A percentile compares a stretch with the other conserved stretches of the same genome.
phyloP scores from a whole-genome alignment of 1,140 invertebrate genomes.

The Drosophila virilis region DNA sequence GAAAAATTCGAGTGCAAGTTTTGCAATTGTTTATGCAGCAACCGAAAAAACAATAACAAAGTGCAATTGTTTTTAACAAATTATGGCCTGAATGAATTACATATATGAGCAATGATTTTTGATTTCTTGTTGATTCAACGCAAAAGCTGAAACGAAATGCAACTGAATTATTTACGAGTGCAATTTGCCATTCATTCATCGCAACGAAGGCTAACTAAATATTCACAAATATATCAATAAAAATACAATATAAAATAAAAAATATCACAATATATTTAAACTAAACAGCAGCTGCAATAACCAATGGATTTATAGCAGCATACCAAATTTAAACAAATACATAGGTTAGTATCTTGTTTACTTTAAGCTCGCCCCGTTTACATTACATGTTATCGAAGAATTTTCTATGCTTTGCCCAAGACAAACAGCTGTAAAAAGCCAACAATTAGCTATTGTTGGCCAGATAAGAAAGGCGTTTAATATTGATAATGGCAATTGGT shows the following conservation, averaged over 20 bases:
- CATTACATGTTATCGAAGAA: neutral
- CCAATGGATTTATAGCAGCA: constrained; percentile 13
- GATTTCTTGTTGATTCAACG: constrained; percentile 15
- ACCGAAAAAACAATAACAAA: constrained; percentile 13
- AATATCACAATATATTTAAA: constrained; percentile 10
- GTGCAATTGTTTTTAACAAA: constrained; percentile 43
- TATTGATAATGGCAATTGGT: neutral
- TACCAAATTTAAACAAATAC: neutral
- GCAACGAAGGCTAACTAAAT: constrained; percentile 28
- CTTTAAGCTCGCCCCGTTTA: constrained; percentile 1
- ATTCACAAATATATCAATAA: neutral
- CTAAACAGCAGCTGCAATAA: constrained; percentile 27
- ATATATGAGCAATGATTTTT: constrained; percentile 6
- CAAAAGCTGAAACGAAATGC: constrained; percentile 13
- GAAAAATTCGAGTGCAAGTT: constrained; percentile 47
- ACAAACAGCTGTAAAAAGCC: constrained; percentile 4
- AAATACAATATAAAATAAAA: neutral
- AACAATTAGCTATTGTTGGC: constrained; percentile 30
- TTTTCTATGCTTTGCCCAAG: neutral
- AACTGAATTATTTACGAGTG: constrained; percentile 43
- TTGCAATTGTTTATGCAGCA: constrained; percentile 71
- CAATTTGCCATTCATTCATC: constrained; percentile 22
- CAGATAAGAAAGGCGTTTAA: constrained; percentile 7
- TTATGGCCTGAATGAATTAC: constrained; percentile 19
- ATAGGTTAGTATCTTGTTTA: constrained; percentile 27